Percentiles rank a stretch among this genome's conserved stretches.
phyloP scores from a whole-genome alignment of 1,140 invertebrate genomes.

The Leucophenga varia region DNA sequence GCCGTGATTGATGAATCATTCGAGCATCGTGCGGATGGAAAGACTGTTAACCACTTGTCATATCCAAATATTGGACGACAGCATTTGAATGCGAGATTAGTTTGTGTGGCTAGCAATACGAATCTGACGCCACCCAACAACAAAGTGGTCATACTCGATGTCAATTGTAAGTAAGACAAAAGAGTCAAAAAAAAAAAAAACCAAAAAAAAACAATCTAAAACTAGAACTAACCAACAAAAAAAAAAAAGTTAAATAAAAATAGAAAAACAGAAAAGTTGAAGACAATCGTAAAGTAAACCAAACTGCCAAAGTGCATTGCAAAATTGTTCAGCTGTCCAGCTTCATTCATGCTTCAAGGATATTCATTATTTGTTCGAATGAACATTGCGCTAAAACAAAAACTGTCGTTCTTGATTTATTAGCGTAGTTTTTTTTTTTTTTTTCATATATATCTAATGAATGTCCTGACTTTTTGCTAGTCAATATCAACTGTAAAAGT shows the following conservation, averaged over 20 bases:
- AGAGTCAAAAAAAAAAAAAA: not conserved
- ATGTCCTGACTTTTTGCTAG: too few species aligned
- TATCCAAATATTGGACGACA: slow-evolving; percentile 74
- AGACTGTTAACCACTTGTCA: slow-evolving; percentile 75
- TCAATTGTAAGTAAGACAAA: slow-evolving; percentile 76
- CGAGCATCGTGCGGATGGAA: slow-evolving; percentile 67
- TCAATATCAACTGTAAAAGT: too few species aligned
- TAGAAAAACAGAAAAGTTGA: too few species aligned
- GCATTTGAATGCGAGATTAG: slow-evolving; percentile 74
- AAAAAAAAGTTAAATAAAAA: too few species aligned
- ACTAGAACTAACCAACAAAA: too few species aligned
- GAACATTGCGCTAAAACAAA: not conserved
- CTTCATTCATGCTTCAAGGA: too few species aligned
- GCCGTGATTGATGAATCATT: slow-evolving; percentile 79
- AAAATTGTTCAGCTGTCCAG: not conserved
- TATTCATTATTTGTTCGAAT: slow-evolving; percentile 1
- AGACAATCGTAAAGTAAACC: too few species aligned
- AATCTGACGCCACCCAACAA: slow-evolving; percentile 74
- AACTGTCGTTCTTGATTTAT: not conserved
- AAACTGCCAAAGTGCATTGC: not conserved
- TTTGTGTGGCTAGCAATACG: slow-evolving; percentile 84
- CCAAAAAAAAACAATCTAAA: too few species aligned
- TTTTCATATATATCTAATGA: too few species aligned
- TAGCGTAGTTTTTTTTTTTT: not conserved
- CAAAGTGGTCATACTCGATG: slow-evolving; percentile 75